Evolutionary conservation across 1,140 invertebrate species (phyloP), one percentile per base, ranked within the genome.

Genomic region (Campoletis sonorensis): DNA sequence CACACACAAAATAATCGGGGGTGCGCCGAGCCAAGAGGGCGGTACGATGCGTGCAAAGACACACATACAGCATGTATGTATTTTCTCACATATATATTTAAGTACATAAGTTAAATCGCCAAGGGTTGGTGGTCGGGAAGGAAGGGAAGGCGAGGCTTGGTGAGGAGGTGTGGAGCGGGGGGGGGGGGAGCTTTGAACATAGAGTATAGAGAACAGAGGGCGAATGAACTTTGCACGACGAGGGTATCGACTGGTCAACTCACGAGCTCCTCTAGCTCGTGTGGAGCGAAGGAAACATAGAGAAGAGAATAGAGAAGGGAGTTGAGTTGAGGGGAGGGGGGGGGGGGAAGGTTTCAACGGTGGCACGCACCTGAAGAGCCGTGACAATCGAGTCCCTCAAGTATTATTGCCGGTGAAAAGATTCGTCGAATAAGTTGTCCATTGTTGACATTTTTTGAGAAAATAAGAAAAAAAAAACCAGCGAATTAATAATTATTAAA

Each of bases 201-300:
- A 45, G 40, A 45, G 40, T 13, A 13, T 37, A n/a, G 30, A 72
- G 70, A 72, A 72, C 70, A 49, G 70, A 72, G 70, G 70, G 70
- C 37, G 70, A 72, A 72, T 72, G 70, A 72, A 72, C 70, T 45
- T 40, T 72, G 70, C 37, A 72, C 70, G 70, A 23, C 33, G 33
- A 72, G 70, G 33, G 4, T 72, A 72, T 72, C 70, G 70, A 72
- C 70, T 72, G 70, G 70, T 49, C 70, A 64, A 72, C 40, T 40
- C 37, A 49, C 70, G 70, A 72, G 1, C 37, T 26, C 61, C 61
- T 33, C 30, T 33, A 33, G 58, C n/a, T 64, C n/a, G 61, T 23
- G 58, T 64, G 23, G 13, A 16, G 23, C n/a, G 61, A 23, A 26
- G 21, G 21, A 45, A 13, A 45, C 40, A 11, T 13, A 10, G 30